Base-by-base conservation (phyloP, 2,888 invertebrate species). In the Nephrotoma guestfalica region DNA sequence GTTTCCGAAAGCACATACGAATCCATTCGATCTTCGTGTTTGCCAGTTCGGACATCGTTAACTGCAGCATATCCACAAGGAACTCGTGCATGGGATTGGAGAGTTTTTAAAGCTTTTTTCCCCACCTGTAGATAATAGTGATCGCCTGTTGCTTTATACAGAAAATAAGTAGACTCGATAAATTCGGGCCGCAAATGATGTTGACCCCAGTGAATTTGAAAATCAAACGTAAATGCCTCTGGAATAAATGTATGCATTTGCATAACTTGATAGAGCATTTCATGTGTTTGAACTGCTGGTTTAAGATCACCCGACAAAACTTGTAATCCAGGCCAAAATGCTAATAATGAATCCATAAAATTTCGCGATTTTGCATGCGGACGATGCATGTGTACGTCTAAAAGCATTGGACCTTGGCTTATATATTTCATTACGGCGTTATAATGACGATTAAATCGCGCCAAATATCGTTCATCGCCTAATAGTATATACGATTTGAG, bases 321-420 rank as follows among this genome's bases (percentile, higher is more conserved):
- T 93, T 99, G 98, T 15, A 99, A 92, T 0, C 99, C 99, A 0
- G 99, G 99, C 99, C 99, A 99, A 91, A 99, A 99, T 5, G 99
- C 99, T 85, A 98, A 92, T 87, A 99, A 92, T 0, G 99, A 96
- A 92, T 99, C 99, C 98, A 99, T 99, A 90, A 97, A 99, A 92
- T 98, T 97, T 87, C 97, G 94, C 0, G 98, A 96, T 90, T 97
- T 97, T 0, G 98, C 96, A 89, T 97, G 96, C 0, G 99, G 99
- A 89, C 97, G 89, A 91, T 98, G 98, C 98, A 98, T 98, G 88
- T 97, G 95, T 11, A 99, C 99, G 90, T 99, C 99, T 86, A 99
- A 92, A 90, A 99, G 93, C 93, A 98, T 95, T 0, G 99, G 99
- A 4, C 99, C 98, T 90, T 97, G 96, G 91, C 97, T 98, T 84